Conservation (phyloP, 2,888 invertebrate species). For the Cantharis nigra region DNA sequence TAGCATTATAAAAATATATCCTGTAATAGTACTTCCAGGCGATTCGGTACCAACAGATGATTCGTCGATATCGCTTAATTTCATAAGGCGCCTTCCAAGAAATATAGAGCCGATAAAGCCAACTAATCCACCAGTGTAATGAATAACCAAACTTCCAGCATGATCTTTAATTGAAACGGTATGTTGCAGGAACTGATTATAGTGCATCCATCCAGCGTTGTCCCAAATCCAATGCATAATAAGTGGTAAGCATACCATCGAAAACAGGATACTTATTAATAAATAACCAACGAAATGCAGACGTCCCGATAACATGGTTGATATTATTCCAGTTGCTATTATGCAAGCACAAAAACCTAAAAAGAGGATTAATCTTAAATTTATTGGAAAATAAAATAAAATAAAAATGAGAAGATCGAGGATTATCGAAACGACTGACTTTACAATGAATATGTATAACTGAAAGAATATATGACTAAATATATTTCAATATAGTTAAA, state of each 20-base stretch:
- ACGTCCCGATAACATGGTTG: slow-evolving; percentile 47
- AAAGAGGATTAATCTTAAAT: neutral
- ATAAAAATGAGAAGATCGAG: too few relatives aligned
- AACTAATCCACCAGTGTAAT: slow-evolving; percentile 46
- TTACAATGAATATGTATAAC: too few relatives aligned
- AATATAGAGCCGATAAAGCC: slow-evolving; percentile 47
- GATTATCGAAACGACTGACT: too few relatives aligned
- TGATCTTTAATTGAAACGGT: slow-evolving; percentile 45
- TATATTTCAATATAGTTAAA: too few relatives aligned
- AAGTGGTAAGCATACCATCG: slow-evolving; percentile 48
- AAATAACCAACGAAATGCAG: slow-evolving; percentile 45
- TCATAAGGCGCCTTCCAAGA: slow-evolving; percentile 50
- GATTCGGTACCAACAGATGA: slow-evolving; percentile 45
- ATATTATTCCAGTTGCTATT: slow-evolving; percentile 47
- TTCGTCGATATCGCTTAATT: slow-evolving; percentile 46
- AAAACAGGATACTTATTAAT: slow-evolving; percentile 40
- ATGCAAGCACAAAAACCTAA: slow-evolving; percentile 48
- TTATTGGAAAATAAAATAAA: too few relatives aligned
- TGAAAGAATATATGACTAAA: too few relatives aligned
- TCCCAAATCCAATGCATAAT: slow-evolving; percentile 53
- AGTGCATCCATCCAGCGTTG: slow-evolving; percentile 48
- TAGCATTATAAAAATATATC: slow-evolving; percentile 46
- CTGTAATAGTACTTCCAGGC: slow-evolving; percentile 33
- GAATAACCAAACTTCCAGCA: slow-evolving; percentile 47
- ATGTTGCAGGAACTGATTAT: slow-evolving; percentile 29